These are phyloP conservation scores for Arbacia lixula DNA, from an alignment of 53 echinoderm and acorn worm species.

Conservation along the genomic window DNA sequence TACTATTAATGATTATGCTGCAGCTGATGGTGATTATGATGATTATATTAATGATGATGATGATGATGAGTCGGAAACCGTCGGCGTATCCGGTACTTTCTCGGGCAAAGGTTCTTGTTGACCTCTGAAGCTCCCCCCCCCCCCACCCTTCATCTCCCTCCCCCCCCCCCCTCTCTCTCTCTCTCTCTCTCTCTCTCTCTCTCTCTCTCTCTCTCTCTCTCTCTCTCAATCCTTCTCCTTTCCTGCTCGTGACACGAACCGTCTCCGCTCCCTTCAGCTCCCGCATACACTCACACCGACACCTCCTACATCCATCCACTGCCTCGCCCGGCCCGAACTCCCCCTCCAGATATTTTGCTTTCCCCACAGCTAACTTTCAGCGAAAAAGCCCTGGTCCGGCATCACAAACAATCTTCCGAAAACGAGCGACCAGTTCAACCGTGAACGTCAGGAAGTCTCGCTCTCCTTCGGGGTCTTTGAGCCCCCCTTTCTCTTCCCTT, in stretches of 20 bases:
- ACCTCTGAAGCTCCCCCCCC: slow-evolving; percentile 27
- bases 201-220: slow-evolving; percentile 32
- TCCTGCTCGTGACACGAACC: neutral
- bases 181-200: slow-evolving; percentile 34
- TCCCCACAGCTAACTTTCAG: slow-evolving; percentile 58
- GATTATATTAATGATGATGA: slow-evolving; percentile 12
- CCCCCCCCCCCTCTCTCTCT: slow-evolving; percentile 5
- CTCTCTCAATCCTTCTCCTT: slow-evolving; percentile 28
- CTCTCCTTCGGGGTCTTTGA: slow-evolving; percentile 35
- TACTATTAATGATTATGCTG: neutral
- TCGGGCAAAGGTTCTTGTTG: neutral
- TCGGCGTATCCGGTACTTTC: slow-evolving; percentile 32
- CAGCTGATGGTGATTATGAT: neutral
- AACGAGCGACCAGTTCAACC: slow-evolving; percentile 51
- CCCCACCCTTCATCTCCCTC: neutral
- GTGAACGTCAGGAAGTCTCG: slow-evolving; percentile 50
- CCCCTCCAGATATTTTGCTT: slow-evolving; percentile 42
- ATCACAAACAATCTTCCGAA: slow-evolving; percentile 51
- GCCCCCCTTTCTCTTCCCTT: slow-evolving; percentile 25
- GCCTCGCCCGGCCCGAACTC: slow-evolving; percentile 27
- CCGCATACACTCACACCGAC: too few relatives aligned
- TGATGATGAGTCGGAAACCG: slow-evolving; percentile 2
- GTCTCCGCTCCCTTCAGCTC: neutral
- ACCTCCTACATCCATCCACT: neutral
- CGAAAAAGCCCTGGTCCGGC: slow-evolving; percentile 48